Evolutionary conservation across 2,113 vertebrate species (phyloP).

Genomic region (Neolamprologus sp.): DNA sequence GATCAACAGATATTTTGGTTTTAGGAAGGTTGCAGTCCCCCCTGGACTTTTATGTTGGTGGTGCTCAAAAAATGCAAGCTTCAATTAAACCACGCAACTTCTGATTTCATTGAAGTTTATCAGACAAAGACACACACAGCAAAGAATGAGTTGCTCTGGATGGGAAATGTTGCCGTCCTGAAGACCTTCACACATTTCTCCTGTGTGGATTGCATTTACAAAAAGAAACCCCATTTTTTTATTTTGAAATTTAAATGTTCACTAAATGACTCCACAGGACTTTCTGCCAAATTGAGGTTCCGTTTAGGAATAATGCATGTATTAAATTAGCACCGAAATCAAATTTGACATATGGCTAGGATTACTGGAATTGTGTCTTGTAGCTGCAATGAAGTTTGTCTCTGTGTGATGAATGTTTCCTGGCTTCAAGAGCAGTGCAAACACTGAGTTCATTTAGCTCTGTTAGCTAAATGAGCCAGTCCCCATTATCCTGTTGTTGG

Average conservation of each 20-base stretch:
- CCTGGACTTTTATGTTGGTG: background rate
- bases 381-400: slow-evolving; percentile 15
- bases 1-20: background rate
- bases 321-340: background rate
- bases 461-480: slow-evolving; percentile 50
- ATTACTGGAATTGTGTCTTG: background rate
- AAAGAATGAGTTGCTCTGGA: background rate
- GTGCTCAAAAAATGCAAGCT: background rate
- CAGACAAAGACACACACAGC: background rate
- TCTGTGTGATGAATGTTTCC: slow-evolving; percentile 27
- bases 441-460: slow-evolving; percentile 36
- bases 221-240: background rate
- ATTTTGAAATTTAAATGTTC: background rate
- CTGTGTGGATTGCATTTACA: background rate
- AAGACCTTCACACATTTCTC: background rate
- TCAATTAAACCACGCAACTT: background rate
- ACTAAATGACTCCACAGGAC: background rate
- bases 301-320: background rate
- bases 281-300: background rate
- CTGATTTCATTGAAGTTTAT: background rate
- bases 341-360: slow-evolving; percentile 36
- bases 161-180: background rate
- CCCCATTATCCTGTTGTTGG: slow-evolving; percentile 46
- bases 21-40: background rate
- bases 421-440: background rate